Conservation (phyloP, 2,888 invertebrate genomes). For the Synanthedon formicaeformis region DNA sequence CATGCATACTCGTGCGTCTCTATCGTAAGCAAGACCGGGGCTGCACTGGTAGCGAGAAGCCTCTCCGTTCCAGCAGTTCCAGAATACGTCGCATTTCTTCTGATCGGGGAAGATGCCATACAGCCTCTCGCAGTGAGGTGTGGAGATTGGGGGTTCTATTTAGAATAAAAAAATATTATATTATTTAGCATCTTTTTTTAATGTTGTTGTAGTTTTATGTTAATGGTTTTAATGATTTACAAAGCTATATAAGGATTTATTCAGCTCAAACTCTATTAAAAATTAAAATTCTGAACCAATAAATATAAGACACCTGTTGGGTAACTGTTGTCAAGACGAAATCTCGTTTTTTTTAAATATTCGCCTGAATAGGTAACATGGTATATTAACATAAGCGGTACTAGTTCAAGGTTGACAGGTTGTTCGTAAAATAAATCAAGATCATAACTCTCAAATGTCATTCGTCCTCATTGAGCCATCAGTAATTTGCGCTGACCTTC, state of each 20-base stretch:
- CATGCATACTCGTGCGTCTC: slow-evolving; percentile 94
- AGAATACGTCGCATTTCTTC: slow-evolving; percentile 91
- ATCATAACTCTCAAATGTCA: slow-evolving; percentile 4
- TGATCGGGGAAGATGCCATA: slow-evolving; percentile 95
- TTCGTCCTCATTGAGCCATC: neutral
- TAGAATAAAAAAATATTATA: slow-evolving; percentile 3
- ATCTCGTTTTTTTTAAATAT: too few species aligned
- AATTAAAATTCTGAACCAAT: too few species aligned
- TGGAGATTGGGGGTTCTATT: slow-evolving; percentile 84
- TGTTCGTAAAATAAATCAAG: neutral
- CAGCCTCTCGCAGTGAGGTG: slow-evolving; percentile 85
- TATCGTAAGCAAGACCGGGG: slow-evolving; percentile 93
- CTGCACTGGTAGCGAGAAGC: slow-evolving; percentile 94
- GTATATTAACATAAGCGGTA: slow-evolving; percentile 12
- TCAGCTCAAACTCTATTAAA: too few species aligned
- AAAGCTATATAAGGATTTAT: too few species aligned
- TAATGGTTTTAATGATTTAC: too few species aligned
- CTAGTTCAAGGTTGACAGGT: slow-evolving; percentile 34
- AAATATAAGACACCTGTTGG: too few species aligned
- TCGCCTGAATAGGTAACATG: too few species aligned
- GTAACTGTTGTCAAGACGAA: too few species aligned
- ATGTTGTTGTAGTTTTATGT: too few species aligned
- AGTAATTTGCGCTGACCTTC: slow-evolving; percentile 32
- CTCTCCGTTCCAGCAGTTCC: slow-evolving; percentile 98
- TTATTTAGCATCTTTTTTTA: too few species aligned